Evolutionary conservation across 2,888 invertebrate species (phyloP), one percentile per base, ranked within the genome.

Genomic region (Meloe dianella): DNA sequence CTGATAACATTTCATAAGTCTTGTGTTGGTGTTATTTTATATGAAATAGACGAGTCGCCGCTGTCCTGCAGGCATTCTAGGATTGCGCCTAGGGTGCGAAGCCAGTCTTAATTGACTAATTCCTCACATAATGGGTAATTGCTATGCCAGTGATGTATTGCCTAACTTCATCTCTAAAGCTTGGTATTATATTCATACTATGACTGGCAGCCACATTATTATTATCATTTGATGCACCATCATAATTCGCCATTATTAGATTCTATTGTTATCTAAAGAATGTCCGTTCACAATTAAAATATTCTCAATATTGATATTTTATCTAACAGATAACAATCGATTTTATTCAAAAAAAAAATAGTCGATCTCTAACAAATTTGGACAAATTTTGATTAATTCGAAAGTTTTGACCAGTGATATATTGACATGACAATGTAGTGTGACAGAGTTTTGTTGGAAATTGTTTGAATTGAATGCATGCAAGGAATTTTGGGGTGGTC

Each of bases 61-160:
- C 77, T 77, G 78, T 64, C 79, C 78, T 74, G 74, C 74, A 75
- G 81, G 82, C 77, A 82, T 80, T 77, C 77, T 75, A 71, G 79
- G 79, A 78, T 80, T 77, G 80, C 77, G 76, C 75, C 74, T 73
- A 75, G 79, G 80, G 78, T 77, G 77, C 73, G 74, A 75, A 77
- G 78, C 75, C 79, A 72, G 71, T 76, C 80, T 81, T 82, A 82
- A 82, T 82, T 82, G 81, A 82, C 83, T 83, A 83, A 83, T 82
- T 82, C 83, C 82, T 82, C 75, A 78, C 81, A 81, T 82, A 82
- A 83, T 83, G 79, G 83, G 82, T 82, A 83, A 83, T 83, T 82
- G 83, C 82, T 82, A 83, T 82, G 79, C 80, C 79, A 75, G 79
- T 81, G 81, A 81, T 79, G 78, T 80, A 81, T 81, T 78, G 75